A percentile compares a stretch with the other conserved stretches of the same genome.
Conservation (phyloP, 2,888 invertebrate genomes). For the Plemyria rubiginata region DNA sequence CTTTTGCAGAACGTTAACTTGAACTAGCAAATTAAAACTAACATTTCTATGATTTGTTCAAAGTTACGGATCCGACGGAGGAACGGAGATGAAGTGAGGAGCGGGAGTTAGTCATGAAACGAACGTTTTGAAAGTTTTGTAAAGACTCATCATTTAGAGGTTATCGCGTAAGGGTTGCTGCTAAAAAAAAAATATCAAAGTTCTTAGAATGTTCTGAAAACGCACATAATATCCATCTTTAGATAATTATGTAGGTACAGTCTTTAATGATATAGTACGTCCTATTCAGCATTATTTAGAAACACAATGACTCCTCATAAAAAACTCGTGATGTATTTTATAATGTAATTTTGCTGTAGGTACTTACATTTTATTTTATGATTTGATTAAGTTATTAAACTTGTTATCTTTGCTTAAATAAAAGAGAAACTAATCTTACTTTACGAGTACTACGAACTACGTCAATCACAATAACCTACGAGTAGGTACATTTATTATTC, state of each 20-base stretch:
- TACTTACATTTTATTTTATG: not conserved
- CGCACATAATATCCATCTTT: too few species aligned
- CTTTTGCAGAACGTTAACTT: conserved; percentile 11
- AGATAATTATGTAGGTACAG: too few species aligned
- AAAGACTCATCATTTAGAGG: conserved; percentile 30
- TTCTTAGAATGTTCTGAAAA: not conserved
- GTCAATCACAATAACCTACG: not conserved
- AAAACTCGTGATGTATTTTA: too few species aligned
- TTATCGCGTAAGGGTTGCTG: conserved; percentile 30
- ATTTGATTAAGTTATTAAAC: not conserved
- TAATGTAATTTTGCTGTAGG: too few species aligned
- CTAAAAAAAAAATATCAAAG: conserved; percentile 14
- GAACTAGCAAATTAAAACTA: conserved; percentile 11
- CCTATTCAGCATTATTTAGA: too few species aligned
- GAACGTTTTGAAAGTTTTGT: conserved; percentile 25
- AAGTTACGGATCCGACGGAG: not conserved
- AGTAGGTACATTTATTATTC: not conserved
- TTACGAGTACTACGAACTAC: not conserved
- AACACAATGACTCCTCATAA: too few species aligned
- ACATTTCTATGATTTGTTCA: conserved; percentile 26
- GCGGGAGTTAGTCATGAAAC: conserved; percentile 11
- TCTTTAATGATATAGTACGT: too few species aligned
- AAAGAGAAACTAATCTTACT: not conserved
- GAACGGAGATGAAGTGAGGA: not conserved
- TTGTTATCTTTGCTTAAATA: too few species aligned